A percentile compares a stretch with the other conserved stretches of the same genome.
These are phyloP conservation scores for Aphelenchoides avenae DNA, from an alignment of 1,140 invertebrate species.

Conservation along the genomic window DNA sequence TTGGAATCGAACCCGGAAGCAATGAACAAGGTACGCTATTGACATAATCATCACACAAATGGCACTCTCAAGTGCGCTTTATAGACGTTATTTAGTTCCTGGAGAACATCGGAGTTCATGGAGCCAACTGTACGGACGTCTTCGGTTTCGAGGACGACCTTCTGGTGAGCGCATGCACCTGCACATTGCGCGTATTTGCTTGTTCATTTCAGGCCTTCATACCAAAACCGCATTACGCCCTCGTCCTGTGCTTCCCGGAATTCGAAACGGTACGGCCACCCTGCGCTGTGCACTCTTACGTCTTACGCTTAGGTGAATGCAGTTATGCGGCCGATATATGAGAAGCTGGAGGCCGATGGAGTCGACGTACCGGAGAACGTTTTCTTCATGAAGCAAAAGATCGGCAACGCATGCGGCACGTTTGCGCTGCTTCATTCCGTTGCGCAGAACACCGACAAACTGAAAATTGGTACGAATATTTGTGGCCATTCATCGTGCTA, in stretches of 20 bases:
- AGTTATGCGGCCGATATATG: constrained; percentile 29
- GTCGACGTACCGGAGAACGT: constrained; percentile 64
- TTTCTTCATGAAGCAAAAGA: constrained; percentile 84
- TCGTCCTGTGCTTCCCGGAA: constrained; percentile 44
- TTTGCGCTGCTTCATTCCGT: constrained; percentile 79
- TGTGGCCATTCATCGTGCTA: too few species aligned
- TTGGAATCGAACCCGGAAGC: constrained; percentile 47
- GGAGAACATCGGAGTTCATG: constrained; percentile 33
- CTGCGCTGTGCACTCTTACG: not conserved
- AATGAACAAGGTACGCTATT: constrained; percentile 41
- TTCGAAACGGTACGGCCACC: constrained; percentile 33
- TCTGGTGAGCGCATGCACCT: too few species aligned
- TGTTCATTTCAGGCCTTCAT: too few species aligned
- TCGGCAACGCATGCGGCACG: constrained; percentile 91
- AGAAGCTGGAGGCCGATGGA: constrained; percentile 18
- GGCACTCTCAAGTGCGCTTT: too few species aligned
- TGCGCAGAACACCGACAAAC: constrained; percentile 64
- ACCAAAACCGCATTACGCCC: constrained; percentile 38
- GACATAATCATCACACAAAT: too few species aligned
- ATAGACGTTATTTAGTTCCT: constrained; percentile 53
- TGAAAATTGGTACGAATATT: constrained; percentile 59
- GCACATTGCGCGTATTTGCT: too few species aligned
- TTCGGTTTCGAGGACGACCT: constrained; percentile 44
- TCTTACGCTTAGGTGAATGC: constrained; percentile 24
- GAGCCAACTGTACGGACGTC: constrained; percentile 39